Evolutionary conservation across 2,797 vertebrate genomes (phyloP), one percentile per base, ranked within the genome.

Genomic region (Percopsis omiscomaycus): DNA sequence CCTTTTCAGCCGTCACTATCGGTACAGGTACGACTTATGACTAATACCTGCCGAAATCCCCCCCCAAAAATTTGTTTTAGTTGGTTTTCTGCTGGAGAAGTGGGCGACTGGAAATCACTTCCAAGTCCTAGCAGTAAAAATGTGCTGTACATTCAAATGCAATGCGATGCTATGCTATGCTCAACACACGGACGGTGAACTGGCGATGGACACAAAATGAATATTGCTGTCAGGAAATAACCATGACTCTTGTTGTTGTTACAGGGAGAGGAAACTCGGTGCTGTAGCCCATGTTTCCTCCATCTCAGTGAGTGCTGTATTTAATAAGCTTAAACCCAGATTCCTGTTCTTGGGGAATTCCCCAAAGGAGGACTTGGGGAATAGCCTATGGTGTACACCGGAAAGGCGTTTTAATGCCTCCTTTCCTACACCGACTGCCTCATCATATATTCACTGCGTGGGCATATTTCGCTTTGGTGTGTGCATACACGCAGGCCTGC

Each of bases 291-390:
- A 22, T 70, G 9, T 45, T 59, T 4, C 73, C 52, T 74, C 67
- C 55, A 63, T 50, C 47, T 37, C 8, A 9, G 3, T 9, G 3
- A 62, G 64, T 74, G 59, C 50, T 69, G 56, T 64, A 77, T 71
- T 78, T 79, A 81, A 83, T 77, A 79, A 67, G 73, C 68, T 62
- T 78, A 50, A 71, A 37, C 42, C 66, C 50, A 69, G 67, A 54
- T 55, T 84, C 14, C 72, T 72, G 64, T 76, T 60, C 59, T 73
- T 1, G 12, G 27, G 56, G 64, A 60, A 47, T 63, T 68, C 77
- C 71, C 82, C 74, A 15, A 57, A 29, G 71, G 78, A 66, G 22
- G 74, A 67, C 64, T 61, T 65, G 27, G 63, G 78, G 15, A 68
- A 22, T 22, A 22, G 22, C 22, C 22, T 63, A 37, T 37, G 32